Evolutionary conservation across 1,140 invertebrate species (phyloP).

Genomic region (Calliphora vicina): DNA sequence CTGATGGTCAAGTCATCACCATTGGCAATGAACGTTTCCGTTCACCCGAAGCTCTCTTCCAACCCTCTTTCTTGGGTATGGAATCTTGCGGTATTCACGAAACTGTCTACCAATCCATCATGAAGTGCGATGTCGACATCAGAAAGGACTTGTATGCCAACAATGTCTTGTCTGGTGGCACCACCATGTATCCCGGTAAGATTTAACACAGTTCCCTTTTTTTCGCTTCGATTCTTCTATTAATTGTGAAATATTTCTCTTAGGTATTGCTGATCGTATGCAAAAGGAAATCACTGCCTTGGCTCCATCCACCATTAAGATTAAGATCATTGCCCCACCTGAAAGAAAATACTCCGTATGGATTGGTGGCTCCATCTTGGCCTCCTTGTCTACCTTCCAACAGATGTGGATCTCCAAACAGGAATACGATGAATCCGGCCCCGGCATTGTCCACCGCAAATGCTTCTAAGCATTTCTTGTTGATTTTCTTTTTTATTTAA

Average conservation of each 20-base stretch:
- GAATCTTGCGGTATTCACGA: conserved; percentile 91
- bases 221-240: background rate
- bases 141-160: conserved; percentile 93
- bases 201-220: background rate
- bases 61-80: conserved; percentile 90
- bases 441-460: conserved; percentile 74
- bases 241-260: background rate
- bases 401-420: conserved; percentile 85
- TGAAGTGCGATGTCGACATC: conserved; percentile 94
- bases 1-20: conserved; percentile 87
- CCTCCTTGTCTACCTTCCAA: conserved; percentile 83
- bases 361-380: conserved; percentile 82
- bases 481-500: conserved; percentile 15
- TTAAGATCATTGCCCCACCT: conserved; percentile 93
- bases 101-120: conserved; percentile 93
- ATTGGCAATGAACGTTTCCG: conserved; percentile 91
- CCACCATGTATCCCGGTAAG: conserved; percentile 91
- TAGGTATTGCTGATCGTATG: conserved; percentile 86
- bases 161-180: conserved; percentile 89
- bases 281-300: conserved; percentile 89
- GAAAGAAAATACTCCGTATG: conserved; percentile 92
- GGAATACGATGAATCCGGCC: conserved; percentile 81
- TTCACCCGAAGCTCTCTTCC: conserved; percentile 92
- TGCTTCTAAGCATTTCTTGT: conserved; percentile 70
- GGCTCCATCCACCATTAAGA: conserved; percentile 90